Evolutionary conservation across 2,113 vertebrate species (phyloP), one percentile per base, ranked within the genome.

Genomic region (Caranx melampygus): DNA sequence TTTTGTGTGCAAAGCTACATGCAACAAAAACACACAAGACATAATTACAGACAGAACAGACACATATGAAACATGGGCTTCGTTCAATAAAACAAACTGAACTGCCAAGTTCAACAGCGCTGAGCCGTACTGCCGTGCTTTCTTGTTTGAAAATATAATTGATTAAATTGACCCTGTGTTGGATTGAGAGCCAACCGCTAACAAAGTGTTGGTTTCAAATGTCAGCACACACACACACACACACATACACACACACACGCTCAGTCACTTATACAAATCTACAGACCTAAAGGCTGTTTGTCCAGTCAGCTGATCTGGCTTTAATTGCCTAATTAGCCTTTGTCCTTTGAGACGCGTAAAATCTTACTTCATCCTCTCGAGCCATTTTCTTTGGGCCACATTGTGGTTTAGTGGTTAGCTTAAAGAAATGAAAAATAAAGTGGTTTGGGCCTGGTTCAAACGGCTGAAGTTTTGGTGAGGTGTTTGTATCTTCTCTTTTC

Each of bases 201-300:
- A 64, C 67, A 10, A 40, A 18, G 34, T 20, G 47, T 66, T 70
- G 3, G 81, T 57, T 40, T 72, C 49, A 62, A 9, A 79, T 72
- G 34, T 55, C 45, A 52, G 2, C 14, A 21, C 60, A 18, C 54
- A 37, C 72, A n/a, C 54, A 51, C 26, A 47, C 42, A 33, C 47
- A 18, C 54, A 37, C 72, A n/a, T 42, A 51, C 26, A 47, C 42
- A 33, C 47, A 37, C n/a, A 4, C 47, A 14, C 4, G 16, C 47
- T 18, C 16, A 47, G 16, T 58, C 15, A 13, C 8, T 2, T 13
- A 6, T 6, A 10, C n/a, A 11, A 18, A 42, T 7, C 26, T 12
- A 18, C 3, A 2, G 13, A 37, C 13, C 14, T 26, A 7, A 6
- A 2, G 37, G 49, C 49, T 52, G 37, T 72, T 37, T 15, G 33